Evolutionary conservation across 2,113 vertebrate genomes (phyloP).

Genomic region (Sinocyclocheilus anshuiensis): DNA sequence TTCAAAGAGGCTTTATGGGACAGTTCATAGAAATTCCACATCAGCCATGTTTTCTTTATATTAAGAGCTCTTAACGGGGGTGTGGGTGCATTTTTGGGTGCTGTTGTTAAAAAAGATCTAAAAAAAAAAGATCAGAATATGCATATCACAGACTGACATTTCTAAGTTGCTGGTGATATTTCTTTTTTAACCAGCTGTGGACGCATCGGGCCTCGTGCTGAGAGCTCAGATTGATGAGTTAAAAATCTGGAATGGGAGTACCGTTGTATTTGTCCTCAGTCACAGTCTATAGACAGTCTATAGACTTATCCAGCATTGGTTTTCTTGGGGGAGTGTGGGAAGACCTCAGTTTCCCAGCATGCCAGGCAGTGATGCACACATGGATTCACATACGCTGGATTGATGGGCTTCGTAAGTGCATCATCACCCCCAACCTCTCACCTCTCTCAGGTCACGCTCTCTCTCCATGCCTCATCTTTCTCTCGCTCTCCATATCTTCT

Average conservation of each 20-base stretch:
- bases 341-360: constrained; percentile 28
- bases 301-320: constrained; percentile 7
- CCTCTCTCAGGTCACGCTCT: constrained; percentile 15
- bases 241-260: constrained; percentile 51
- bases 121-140: not conserved
- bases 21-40: not conserved
- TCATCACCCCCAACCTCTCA: constrained; percentile 49
- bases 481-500: not conserved
- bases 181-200: constrained; percentile 5
- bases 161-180: not conserved
- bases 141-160: not conserved
- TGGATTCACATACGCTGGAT: constrained; percentile 41
- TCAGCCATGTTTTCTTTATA: constrained; percentile 9
- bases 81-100: not conserved
- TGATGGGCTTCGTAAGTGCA: constrained; percentile 47
- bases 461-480: not conserved
- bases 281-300: constrained; percentile 47
- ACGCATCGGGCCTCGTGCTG: not conserved
- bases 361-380: constrained; percentile 21
- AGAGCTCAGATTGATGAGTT: constrained; percentile 47
- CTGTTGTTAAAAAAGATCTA: not conserved
- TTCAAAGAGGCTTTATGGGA: constrained; percentile 4
- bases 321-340: constrained; percentile 45
- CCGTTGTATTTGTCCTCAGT: constrained; percentile 38
- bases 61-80: not conserved